Evolutionary conservation across 2,113 vertebrate species (phyloP).

Genomic region (Epinephelus cyanopodus): DNA sequence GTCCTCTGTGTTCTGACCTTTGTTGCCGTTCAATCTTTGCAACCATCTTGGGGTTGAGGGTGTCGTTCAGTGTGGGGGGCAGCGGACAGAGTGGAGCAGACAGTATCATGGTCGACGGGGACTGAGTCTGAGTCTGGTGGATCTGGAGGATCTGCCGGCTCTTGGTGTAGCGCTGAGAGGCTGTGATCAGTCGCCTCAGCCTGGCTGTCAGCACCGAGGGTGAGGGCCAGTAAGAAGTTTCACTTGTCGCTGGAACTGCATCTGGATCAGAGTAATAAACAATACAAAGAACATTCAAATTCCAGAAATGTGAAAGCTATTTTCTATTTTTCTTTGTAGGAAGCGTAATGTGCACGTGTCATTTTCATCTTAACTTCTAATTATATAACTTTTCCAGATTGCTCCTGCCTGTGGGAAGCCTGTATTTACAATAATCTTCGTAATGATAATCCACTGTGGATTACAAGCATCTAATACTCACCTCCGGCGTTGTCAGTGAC

Average conservation of each 20-base stretch:
- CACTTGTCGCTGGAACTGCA: slow-evolving; percentile 85
- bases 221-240: slow-evolving; percentile 94
- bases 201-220: slow-evolving; percentile 94
- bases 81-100: slow-evolving; percentile 87
- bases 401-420: neutral
- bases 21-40: slow-evolving; percentile 98
- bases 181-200: slow-evolving; percentile 95
- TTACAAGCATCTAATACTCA: slow-evolving; percentile 63
- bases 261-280: slow-evolving; percentile 79
- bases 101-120: slow-evolving; percentile 80
- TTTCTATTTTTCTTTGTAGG: neutral
- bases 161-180: slow-evolving; percentile 96
- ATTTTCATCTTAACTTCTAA: neutral
- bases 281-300: slow-evolving; percentile 19
- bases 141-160: slow-evolving; percentile 94
- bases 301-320: neutral
- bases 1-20: slow-evolving; percentile 82
- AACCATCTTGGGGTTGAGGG: slow-evolving; percentile 95
- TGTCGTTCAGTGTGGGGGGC: slow-evolving; percentile 88
- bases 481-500: slow-evolving; percentile 92
- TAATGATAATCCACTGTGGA: slow-evolving; percentile 15
- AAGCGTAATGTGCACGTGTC: neutral
- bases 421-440: neutral
- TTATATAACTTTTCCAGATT: neutral
- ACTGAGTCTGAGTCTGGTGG: slow-evolving; percentile 86